These are phyloP conservation scores for Xylophagus ater DNA, from an alignment of 2,888 invertebrate genomes.

Conservation along the genomic window DNA sequence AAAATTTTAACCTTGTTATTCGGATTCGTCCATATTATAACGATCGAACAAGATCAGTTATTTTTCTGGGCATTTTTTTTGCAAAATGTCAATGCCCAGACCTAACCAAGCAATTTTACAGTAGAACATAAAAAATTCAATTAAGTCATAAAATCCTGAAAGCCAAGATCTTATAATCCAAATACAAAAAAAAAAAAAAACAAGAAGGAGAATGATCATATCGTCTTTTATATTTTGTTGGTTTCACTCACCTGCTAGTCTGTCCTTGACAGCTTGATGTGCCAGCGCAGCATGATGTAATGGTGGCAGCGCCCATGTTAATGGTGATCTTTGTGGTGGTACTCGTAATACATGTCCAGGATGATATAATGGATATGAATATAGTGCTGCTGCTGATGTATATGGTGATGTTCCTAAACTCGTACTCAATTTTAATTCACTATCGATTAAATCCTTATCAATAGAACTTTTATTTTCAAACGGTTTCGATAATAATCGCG, in stretches of 20 bases:
- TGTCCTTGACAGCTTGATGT: constrained; percentile 71
- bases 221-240: not conserved
- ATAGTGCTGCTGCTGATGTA: constrained; percentile 34
- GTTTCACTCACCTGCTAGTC: constrained; percentile 59
- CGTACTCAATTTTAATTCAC: constrained; percentile 35
- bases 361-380: constrained; percentile 41
- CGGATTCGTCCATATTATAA: no score
- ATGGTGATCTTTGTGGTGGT: constrained; percentile 54
- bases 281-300: constrained; percentile 57
- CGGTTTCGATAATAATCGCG: constrained; percentile 64
- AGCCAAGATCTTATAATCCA: not conserved
- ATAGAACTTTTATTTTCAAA: constrained; percentile 47
- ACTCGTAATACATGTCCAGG: constrained; percentile 66
- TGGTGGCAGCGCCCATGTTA: constrained; percentile 42
- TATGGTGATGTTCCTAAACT: constrained; percentile 38
- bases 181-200: no score
- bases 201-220: no score
- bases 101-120: not conserved
- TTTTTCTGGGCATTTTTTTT: no score
- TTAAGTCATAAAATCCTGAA: not conserved
- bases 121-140: not conserved
- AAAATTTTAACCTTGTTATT: no score
- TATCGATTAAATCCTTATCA: constrained; percentile 35
- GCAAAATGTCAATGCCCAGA: not conserved
- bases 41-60: no score